Conservation (phyloP, 2,797 vertebrate genomes). For the Karalla daura region DNA sequence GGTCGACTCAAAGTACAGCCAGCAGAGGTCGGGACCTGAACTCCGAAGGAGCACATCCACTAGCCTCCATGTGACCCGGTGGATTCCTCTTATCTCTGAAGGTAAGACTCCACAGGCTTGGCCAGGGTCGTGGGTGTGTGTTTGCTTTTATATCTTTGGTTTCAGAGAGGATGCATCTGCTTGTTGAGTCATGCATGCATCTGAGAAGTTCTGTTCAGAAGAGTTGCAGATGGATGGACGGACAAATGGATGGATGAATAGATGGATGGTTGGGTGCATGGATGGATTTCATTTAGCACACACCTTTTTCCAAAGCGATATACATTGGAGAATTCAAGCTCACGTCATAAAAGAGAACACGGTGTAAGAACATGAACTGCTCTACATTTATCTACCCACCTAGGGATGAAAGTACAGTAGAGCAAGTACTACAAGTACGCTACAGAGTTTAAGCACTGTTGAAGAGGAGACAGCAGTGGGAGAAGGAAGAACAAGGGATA, state of each 20-base stretch:
- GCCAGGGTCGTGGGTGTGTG: not conserved
- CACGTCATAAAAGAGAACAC: too few species aligned
- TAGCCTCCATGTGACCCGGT: conserved; percentile 72
- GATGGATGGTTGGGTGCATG: not conserved
- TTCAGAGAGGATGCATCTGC: not conserved
- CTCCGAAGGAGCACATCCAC: conserved; percentile 55
- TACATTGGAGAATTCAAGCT: too few species aligned
- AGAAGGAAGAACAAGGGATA: too few species aligned
- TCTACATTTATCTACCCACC: too few species aligned
- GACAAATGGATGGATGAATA: conserved; percentile 22
- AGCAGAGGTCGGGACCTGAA: conserved; percentile 64
- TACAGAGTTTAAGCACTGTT: too few species aligned
- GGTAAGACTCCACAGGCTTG: conserved; percentile 66
- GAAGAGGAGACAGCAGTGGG: too few species aligned
- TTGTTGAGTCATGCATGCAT: conserved; percentile 24
- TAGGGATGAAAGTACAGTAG: too few species aligned
- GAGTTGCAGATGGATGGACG: not conserved
- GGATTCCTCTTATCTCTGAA: conserved; percentile 79
- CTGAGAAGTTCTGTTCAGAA: conserved; percentile 3
- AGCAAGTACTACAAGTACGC: too few species aligned
- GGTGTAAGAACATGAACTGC: too few species aligned
- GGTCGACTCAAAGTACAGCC: conserved; percentile 37
- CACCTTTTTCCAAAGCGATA: too few species aligned
- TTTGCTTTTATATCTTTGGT: not conserved
- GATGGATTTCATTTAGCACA: too few species aligned